phyloP scores from a whole-genome alignment of 2,888 invertebrate genomes.

The Atherix ibis region DNA sequence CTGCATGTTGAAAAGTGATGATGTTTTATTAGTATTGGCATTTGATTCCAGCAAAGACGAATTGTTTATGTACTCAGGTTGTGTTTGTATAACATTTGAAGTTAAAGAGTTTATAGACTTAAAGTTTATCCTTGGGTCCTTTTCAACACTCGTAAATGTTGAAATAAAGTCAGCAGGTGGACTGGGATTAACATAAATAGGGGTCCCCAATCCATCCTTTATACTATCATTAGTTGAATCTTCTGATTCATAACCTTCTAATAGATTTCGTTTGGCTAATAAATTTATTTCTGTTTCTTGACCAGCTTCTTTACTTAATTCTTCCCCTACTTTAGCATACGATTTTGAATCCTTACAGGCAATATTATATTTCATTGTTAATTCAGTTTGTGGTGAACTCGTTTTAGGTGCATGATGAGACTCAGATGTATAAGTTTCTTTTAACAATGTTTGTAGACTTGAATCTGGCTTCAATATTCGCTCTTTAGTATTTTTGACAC shows the following conservation, averaged over 20 bases:
- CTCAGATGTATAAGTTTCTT: too few species aligned
- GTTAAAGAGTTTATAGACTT: background rate
- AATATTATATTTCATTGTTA: constrained; percentile 3
- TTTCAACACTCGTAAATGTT: too few species aligned
- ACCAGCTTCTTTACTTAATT: too few species aligned
- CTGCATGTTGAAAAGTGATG: constrained; percentile 25
- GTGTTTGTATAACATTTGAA: background rate
- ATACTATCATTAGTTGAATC: constrained; percentile 4
- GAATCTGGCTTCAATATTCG: too few species aligned
- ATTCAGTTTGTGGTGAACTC: background rate
- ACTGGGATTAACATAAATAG: constrained; percentile 19
- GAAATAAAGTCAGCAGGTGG: constrained; percentile 17
- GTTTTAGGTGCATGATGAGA: background rate
- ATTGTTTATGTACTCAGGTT: too few species aligned
- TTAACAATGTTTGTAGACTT: too few species aligned
- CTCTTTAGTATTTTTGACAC: too few species aligned
- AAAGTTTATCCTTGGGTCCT: too few species aligned
- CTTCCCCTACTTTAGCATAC: too few species aligned
- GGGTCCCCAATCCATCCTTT: constrained; percentile 15
- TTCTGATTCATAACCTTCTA: background rate
- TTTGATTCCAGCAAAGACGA: too few species aligned
- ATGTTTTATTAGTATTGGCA: too few species aligned
- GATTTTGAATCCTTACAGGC: background rate
- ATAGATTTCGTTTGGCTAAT: background rate
- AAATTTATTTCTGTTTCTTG: background rate